Conservation (phyloP, 2,797 vertebrate genomes). For the Hapalemur alaotrensis region DNA sequence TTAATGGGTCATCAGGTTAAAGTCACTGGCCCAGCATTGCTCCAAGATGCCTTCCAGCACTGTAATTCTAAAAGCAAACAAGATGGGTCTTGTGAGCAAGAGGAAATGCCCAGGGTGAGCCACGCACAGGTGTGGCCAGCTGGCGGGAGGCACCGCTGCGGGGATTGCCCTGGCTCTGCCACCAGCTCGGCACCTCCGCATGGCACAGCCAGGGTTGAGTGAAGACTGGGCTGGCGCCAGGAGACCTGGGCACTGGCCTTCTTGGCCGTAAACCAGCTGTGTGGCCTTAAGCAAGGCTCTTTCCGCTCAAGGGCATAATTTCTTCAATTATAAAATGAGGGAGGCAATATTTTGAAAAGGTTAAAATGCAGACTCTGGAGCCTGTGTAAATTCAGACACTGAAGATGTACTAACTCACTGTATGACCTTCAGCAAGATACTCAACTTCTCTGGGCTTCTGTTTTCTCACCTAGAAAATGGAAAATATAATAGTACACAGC, state of each 20-base stretch:
- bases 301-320: neutral
- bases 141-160: neutral
- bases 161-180: neutral
- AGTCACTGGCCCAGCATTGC: fast-evolving
- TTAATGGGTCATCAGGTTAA: neutral
- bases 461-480: neutral
- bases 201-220: neutral
- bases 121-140: neutral
- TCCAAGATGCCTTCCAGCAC: neutral
- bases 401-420: neutral
- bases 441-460: neutral
- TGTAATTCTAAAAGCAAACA: neutral
- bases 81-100: neutral
- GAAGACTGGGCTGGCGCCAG: neutral
- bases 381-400: neutral
- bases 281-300: neutral
- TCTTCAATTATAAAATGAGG: neutral
- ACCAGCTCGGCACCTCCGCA: neutral
- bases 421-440: neutral
- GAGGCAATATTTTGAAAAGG: neutral
- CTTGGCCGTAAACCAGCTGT: neutral
- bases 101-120: neutral
- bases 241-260: neutral
- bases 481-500: neutral
- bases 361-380: neutral